Evolutionary conservation across 2,888 invertebrate species (phyloP), one percentile per base, ranked within the genome.

Genomic region (Dryobotodes eremita): DNA sequence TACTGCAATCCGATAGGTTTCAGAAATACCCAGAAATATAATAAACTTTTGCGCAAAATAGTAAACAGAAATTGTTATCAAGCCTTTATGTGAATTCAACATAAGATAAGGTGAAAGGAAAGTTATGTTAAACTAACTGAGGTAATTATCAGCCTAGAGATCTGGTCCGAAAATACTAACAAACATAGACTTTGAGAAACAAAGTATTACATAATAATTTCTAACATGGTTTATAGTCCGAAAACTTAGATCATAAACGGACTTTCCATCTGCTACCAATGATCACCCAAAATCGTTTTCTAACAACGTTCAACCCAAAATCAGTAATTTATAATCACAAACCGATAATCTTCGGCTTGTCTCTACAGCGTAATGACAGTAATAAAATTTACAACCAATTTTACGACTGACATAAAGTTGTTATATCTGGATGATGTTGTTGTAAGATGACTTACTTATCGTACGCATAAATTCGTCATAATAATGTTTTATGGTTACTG

Each of bases 331-430:
- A 86, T 84, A 86, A 89, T 86, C 86, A 87, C 57, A 77, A 75
- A 77, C 69, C 82, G 84, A 89, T 89, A 84, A 89, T 87, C 82
- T 86, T 78, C 78, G 70, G 85, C 71, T 76, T 80, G 61, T 78
- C 66, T 86, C 83, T 79, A 62, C 83, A 50, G 76, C 71, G 55
- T 89, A 88, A 86, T 87, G 89, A 88, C 82, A 84, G 84, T 88
- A 86, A 89, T 92, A 92, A 92, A 92, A 91, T 92, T 92, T 91
- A 92, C 86, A 88, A 77, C 86, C 89, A 77, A 87, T 91, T 92
- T 92, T 90, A 92, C 87, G 86, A 82, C 72, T 42, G 78, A 77
- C 86, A 89, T 92, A 91, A 92, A 92, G 86, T 90, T 88, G 82
- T 87, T 89, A 89, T 88, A 85, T 88, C 82, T 79, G 68, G 89